Conservation (phyloP, 2,797 vertebrate genomes). For the Hylomyscus alleni region DNA sequence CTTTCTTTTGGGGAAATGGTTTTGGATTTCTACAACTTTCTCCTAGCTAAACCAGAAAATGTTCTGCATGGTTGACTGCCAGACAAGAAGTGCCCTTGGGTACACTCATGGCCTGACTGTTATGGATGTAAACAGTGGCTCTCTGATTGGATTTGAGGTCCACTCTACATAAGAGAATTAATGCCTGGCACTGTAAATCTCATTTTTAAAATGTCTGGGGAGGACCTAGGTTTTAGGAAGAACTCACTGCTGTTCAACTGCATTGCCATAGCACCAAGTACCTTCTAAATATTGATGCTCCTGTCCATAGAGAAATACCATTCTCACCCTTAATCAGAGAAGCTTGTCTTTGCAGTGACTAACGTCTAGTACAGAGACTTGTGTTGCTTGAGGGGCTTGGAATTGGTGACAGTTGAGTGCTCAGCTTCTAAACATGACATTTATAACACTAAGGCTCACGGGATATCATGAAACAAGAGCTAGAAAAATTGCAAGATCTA, state of each 20-base stretch:
- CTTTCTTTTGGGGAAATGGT: not conserved
- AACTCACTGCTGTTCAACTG: not conserved
- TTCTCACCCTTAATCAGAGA: not conserved
- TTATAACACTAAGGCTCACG: not conserved
- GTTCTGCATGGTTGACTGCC: not conserved
- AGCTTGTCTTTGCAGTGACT: not conserved
- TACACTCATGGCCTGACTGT: not conserved
- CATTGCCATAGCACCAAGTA: not conserved
- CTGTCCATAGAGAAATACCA: not conserved
- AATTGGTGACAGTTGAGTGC: not conserved
- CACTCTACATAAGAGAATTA: too few relatives aligned
- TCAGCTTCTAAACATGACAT: not conserved
- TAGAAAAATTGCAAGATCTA: not conserved
- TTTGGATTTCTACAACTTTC: not conserved
- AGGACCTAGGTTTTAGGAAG: not conserved
- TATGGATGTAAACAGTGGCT: not conserved
- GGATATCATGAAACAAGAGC: not conserved
- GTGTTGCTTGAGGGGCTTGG: not conserved
- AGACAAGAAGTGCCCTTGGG: not conserved
- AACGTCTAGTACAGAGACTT: not conserved
- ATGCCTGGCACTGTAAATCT: not conserved
- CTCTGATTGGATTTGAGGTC: not conserved
- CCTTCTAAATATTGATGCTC: not conserved
- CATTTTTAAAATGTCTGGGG: not conserved
- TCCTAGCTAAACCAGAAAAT: not conserved